Conservation (phyloP, 2,113 vertebrate genomes). For the Fregetta grallaria region DNA sequence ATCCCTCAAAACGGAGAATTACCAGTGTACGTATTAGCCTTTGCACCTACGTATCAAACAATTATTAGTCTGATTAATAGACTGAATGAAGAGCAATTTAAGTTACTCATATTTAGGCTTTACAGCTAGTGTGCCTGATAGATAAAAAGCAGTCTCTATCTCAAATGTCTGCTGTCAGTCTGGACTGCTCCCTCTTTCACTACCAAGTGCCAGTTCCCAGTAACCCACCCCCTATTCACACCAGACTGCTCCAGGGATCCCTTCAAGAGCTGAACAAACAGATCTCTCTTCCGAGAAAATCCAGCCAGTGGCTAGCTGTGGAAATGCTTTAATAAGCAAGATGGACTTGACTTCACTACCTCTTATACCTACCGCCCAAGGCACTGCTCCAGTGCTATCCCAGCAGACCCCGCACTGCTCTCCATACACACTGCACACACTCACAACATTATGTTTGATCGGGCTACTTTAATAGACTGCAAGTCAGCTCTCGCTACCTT, state of each 20-base stretch:
- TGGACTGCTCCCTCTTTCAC: background rate
- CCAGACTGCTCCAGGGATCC: background rate
- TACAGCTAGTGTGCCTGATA: background rate
- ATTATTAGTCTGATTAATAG: background rate
- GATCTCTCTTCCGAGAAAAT: background rate
- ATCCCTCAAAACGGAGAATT: background rate
- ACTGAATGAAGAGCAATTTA: background rate
- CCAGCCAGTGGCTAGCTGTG: background rate
- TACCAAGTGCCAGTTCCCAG: background rate
- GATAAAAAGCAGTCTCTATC: background rate
- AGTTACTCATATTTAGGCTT: background rate
- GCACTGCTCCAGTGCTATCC: too few relatives aligned
- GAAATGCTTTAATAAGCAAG: background rate
- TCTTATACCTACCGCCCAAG: background rate
- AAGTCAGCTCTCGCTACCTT: background rate
- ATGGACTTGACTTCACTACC: background rate
- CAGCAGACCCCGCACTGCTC: background rate
- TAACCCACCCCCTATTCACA: background rate
- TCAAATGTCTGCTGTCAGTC: background rate
- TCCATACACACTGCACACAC: background rate
- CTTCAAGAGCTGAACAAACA: background rate
- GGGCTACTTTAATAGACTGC: too few relatives aligned
- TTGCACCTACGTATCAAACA: background rate
- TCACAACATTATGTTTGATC: fast-evolving
- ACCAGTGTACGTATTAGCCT: background rate